Conservation (phyloP, 2,113 vertebrate genomes). For the Mesocricetus auratus region DNA sequence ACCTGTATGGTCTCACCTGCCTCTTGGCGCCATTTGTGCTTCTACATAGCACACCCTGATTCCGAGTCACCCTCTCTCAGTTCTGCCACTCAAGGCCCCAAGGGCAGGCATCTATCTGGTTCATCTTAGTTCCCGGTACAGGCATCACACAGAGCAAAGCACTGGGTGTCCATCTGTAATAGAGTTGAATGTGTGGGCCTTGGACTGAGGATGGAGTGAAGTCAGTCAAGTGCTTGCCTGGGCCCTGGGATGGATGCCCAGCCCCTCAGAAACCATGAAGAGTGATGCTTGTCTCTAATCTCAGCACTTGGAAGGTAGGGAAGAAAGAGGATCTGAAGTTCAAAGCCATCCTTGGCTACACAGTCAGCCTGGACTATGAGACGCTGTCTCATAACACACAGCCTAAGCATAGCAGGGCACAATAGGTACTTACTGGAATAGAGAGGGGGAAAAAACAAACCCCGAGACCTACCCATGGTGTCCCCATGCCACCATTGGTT, state of each 20-base stretch:
- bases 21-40: accelerated
- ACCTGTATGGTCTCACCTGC: neutral
- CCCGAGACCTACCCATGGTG: neutral
- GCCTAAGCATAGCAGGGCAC: neutral
- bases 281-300: neutral
- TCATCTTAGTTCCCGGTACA: neutral
- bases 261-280: neutral
- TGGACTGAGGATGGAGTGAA: too few species aligned
- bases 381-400: neutral
- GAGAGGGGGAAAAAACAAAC: neutral
- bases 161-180: accelerated
- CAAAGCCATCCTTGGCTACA: neutral
- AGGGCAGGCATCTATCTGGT: neutral
- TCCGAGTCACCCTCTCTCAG: neutral
- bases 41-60: neutral
- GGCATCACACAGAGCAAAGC: neutral
- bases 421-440: neutral
- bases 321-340: neutral
- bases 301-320: neutral
- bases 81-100: neutral
- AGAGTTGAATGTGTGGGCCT: neutral
- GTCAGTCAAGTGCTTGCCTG: neutral
- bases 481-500: neutral
- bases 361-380: neutral
- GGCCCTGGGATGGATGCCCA: neutral